These are phyloP conservation scores for Ctenosaura bakeri DNA, from an alignment of 2,797 vertebrate species.

Conservation along the genomic window DNA sequence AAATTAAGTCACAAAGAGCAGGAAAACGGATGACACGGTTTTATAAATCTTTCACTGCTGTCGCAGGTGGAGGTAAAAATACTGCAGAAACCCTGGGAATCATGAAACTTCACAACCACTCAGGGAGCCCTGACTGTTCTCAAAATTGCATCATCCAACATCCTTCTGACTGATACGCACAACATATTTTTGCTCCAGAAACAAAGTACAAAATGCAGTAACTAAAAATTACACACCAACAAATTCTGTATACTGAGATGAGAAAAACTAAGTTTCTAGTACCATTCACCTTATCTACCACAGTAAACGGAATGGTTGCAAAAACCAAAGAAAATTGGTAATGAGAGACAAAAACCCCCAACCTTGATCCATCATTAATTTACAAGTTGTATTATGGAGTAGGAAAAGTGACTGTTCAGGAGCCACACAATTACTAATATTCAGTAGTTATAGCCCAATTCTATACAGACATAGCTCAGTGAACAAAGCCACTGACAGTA, in stretches of 20 bases:
- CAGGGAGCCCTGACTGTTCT: background rate
- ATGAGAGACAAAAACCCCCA: background rate
- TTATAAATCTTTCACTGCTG: slow-evolving; percentile 48
- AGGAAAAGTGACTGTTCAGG: background rate
- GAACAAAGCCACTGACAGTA: too few species aligned
- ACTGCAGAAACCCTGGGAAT: slow-evolving; percentile 40
- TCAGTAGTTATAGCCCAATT: background rate
- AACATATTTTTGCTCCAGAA: background rate
- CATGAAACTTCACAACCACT: slow-evolving; percentile 13
- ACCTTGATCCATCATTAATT: background rate
- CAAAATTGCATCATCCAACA: slow-evolving; percentile 13
- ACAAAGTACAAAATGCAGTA: background rate
- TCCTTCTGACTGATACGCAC: background rate
- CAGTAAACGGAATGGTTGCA: background rate
- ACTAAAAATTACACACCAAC: background rate
- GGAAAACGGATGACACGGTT: slow-evolving; percentile 36
- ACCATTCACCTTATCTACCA: background rate
- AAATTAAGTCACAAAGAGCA: slow-evolving; percentile 22
- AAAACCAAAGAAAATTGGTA: background rate
- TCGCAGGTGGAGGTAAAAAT: slow-evolving; percentile 31
- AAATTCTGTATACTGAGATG: background rate
- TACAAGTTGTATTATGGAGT: background rate
- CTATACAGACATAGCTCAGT: background rate
- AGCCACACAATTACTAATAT: background rate
- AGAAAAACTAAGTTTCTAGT: background rate